Percentiles rank a stretch among this genome's conserved stretches.
phyloP scores from a whole-genome alignment of 2,888 invertebrate species.

The Eupsilia transversa region DNA sequence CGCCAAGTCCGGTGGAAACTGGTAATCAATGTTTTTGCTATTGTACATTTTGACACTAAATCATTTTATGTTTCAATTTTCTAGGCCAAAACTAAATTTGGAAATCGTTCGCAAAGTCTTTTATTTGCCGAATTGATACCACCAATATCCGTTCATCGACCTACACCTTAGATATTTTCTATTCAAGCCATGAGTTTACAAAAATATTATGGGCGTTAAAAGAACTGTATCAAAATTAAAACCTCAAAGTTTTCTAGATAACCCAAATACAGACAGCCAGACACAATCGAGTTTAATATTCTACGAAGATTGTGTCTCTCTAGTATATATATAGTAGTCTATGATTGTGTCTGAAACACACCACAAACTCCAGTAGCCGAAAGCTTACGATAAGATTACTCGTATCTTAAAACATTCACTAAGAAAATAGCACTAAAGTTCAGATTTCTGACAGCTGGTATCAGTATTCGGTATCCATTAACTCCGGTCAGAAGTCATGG shows the following conservation, averaged over 20 bases:
- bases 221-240: conserved; percentile 8
- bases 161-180: not conserved
- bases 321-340: no score
- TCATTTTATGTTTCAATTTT: no score
- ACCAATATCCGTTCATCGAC: not conserved
- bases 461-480: conserved; percentile 59
- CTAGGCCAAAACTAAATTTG: not conserved
- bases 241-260: conserved; percentile 13
- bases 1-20: conserved; percentile 14
- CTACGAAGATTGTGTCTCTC: conserved; percentile 21
- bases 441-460: conserved; percentile 53
- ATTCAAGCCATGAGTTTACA: not conserved
- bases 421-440: conserved; percentile 59
- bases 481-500: conserved; percentile 57
- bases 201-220: not conserved
- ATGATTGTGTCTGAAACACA: conserved; percentile 38
- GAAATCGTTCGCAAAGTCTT: not conserved
- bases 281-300: conserved; percentile 34
- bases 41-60: not conserved
- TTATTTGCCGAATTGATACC: not conserved
- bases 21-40: not conserved
- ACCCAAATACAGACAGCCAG: conserved; percentile 33
- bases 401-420: conserved; percentile 54
- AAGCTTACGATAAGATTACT: conserved; percentile 58
- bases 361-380: conserved; percentile 54